Evolutionary conservation across 2,113 vertebrate genomes (phyloP), one percentile per base, ranked within the genome.

Genomic region (Trichomycterus rosablanca): DNA sequence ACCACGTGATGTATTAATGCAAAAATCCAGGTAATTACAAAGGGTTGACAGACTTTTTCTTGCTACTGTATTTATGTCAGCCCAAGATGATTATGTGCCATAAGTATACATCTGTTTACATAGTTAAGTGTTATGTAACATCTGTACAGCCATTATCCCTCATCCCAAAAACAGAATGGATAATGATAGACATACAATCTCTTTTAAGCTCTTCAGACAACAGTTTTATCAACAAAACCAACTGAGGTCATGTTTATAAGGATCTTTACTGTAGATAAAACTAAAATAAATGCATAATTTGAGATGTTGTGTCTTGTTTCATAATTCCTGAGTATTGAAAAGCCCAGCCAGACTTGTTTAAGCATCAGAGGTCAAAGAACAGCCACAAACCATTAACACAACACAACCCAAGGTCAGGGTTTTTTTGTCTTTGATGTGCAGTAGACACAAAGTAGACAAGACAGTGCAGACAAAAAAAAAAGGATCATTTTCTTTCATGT

Each of bases 341-440:
- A 2, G n/a, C 12, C n/a, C n/a, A n/a, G n/a, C n/a, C 12, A 34
- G 2, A 15, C 32, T 15, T 8, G 9, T n/a, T n/a, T n/a, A n/a
- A n/a, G n/a, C n/a, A n/a, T 11, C 28, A 7, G 19, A 24, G 19
- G 22, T 40, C 45, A 16, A 8, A 12, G 32, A 12, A 1, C 2
- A 48, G 14, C n/a, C 15, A 30, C 3, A 30, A 7, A 30, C 26
- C 3, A 7, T 7, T 3, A 30, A 30, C 3, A 30, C 7, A 30
- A 30, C 3, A 7, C 26, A 30, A 30, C 26, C 7, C 26, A 30
- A n/a, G 37, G 2, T 14, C 51, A 39, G 43, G 34, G 32, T 57
- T 9, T 49, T 57, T 65, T 43, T 37, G 20, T 12, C 44, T 65
- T 57, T 65, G 52, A 65, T 49, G 43, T 65, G 44, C 22, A 57